Percentiles rank a stretch among this genome's conserved stretches.
phyloP scores from a whole-genome alignment of 2,113 vertebrate genomes.

The Mionectes macconnelli region DNA sequence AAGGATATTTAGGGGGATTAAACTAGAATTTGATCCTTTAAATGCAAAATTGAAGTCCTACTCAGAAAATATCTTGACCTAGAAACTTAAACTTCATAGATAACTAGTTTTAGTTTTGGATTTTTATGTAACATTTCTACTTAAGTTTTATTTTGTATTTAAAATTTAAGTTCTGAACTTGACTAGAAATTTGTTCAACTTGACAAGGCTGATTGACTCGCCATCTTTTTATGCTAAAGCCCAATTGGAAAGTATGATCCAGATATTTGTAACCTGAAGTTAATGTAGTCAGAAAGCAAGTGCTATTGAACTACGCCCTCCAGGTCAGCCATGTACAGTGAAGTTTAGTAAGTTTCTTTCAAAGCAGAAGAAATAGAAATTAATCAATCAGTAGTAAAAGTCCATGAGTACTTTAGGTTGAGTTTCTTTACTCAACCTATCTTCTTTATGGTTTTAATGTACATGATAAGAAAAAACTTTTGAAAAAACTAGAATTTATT shows the following conservation, averaged over 20 bases:
- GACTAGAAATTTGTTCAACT: not conserved
- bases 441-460: not conserved
- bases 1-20: not conserved
- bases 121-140: not conserved
- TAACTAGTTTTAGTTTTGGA: not conserved
- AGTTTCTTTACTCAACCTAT: not conserved
- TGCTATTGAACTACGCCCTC: not conserved
- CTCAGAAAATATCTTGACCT: not conserved
- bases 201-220: not conserved
- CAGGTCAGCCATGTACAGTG: not conserved
- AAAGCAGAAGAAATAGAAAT: not conserved
- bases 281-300: not conserved
- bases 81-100: not conserved
- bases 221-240: not conserved
- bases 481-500: not conserved
- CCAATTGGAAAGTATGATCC: not conserved
- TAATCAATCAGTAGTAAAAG: not conserved
- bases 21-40: not conserved
- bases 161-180: not conserved
- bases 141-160: not conserved
- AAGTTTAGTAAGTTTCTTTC: not conserved
- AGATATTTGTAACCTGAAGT: not conserved
- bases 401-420: not conserved
- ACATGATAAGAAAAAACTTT: not conserved
- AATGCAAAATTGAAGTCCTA: not conserved